These are phyloP conservation scores for Drosophila kanapiae DNA, from an alignment of 1,140 invertebrate species.

Conservation along the genomic window DNA sequence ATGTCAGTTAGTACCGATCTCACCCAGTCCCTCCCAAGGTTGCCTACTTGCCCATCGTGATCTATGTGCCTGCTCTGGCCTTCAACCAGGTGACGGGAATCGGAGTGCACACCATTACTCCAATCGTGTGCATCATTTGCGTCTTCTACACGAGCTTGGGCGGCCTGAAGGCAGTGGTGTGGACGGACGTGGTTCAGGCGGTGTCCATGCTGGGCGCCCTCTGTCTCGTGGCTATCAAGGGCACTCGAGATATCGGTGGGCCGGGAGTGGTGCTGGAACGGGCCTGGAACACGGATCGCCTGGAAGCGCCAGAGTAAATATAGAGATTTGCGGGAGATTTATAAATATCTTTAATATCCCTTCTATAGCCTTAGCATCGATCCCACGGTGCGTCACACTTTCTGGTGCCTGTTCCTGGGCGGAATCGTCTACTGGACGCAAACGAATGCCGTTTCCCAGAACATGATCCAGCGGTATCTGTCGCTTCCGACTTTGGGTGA, in stretches of 20 bases:
- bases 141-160: conserved; percentile 94
- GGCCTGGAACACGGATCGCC: conserved; percentile 78
- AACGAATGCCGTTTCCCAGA: conserved; percentile 92
- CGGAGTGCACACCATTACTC: conserved; percentile 89
- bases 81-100: conserved; percentile 93
- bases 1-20: not conserved
- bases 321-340: not conserved
- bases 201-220: conserved; percentile 91
- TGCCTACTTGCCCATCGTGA: conserved; percentile 92
- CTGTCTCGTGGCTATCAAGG: conserved; percentile 89
- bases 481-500: conserved; percentile 88
- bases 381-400: conserved; percentile 91
- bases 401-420: conserved; percentile 92
- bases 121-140: conserved; percentile 91
- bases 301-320: conserved; percentile 77
- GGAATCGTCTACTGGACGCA: conserved; percentile 92
- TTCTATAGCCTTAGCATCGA: conserved; percentile 89
- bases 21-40: conserved; percentile 48
- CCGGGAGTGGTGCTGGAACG: conserved; percentile 87
- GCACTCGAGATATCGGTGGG: conserved; percentile 88
- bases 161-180: conserved; percentile 94
- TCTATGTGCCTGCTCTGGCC: conserved; percentile 93
- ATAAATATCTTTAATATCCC: not conserved
- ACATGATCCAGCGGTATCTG: conserved; percentile 90
- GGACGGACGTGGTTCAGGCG: conserved; percentile 94